phyloP scores from a whole-genome alignment of 2,113 vertebrate species.

The Paramisgurnus dabryanus region DNA sequence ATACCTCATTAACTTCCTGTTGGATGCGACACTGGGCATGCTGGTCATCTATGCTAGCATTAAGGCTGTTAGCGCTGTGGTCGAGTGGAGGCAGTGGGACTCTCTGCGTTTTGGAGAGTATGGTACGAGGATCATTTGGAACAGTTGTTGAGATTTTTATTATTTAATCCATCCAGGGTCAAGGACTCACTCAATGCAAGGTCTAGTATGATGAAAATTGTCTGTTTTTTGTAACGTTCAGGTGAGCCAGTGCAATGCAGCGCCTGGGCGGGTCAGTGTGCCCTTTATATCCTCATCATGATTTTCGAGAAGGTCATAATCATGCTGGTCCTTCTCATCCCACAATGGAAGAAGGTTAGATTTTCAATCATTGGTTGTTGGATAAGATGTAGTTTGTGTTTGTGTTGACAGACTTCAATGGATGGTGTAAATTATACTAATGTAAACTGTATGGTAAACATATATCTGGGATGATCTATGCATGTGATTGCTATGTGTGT shows the following conservation, averaged over 20 bases:
- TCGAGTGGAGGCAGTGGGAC: constrained; percentile 97
- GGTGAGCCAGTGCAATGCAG: constrained; percentile 92
- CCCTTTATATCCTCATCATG: constrained; percentile 97
- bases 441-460: background rate
- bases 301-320: constrained; percentile 95
- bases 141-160: no score
- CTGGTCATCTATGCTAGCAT: constrained; percentile 93
- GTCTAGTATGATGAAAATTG: no score
- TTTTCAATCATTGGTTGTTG: no score
- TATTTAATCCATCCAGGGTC: no score
- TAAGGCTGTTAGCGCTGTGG: constrained; percentile 84
- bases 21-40: constrained; percentile 96
- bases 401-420: no score
- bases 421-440: no score
- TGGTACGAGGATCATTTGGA: constrained; percentile 72
- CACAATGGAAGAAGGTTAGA: constrained; percentile 94
- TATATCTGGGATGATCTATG: background rate
- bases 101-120: constrained; percentile 97
- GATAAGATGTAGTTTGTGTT: no score
- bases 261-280: constrained; percentile 94
- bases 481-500: constrained; percentile 44
- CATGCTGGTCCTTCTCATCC: constrained; percentile 93
- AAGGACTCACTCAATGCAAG: no score
- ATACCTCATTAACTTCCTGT: constrained; percentile 97
- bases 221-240: constrained; percentile 55